Conservation (phyloP, 2,113 vertebrate genomes). For the Hemiprocne comata region DNA sequence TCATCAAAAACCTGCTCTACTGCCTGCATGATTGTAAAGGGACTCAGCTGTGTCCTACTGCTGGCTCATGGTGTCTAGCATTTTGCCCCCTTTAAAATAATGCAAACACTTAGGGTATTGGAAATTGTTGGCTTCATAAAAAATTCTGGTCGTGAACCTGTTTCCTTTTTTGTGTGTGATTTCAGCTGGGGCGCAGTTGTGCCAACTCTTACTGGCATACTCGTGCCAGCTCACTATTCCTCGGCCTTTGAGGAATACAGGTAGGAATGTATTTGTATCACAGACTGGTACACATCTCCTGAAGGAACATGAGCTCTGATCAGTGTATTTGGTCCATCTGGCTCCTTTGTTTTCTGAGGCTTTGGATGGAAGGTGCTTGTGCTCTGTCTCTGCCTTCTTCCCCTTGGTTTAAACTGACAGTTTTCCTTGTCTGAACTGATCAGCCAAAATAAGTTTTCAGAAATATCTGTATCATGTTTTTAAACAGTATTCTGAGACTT, state of each 20-base stretch:
- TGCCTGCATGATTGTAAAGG: background rate
- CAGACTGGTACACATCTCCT: background rate
- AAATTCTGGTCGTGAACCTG: background rate
- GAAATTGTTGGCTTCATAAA: rapidly evolving
- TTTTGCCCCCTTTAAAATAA: background rate
- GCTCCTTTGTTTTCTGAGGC: background rate
- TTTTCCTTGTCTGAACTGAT: background rate
- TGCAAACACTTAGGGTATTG: rapidly evolving
- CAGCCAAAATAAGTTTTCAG: background rate
- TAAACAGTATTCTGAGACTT: background rate
- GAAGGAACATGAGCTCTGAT: rapidly evolving
- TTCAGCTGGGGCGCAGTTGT: background rate
- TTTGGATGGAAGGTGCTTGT: background rate
- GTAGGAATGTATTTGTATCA: background rate
- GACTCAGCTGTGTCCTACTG: background rate
- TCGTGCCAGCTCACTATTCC: rapidly evolving
- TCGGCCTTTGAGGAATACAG: background rate
- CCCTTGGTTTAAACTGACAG: background rate
- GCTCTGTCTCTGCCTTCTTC: background rate
- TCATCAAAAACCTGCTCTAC: background rate
- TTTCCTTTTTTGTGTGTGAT: background rate
- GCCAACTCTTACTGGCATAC: background rate
- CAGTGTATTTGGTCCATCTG: rapidly evolving
- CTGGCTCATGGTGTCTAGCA: rapidly evolving
- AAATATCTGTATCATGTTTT: background rate